These are phyloP conservation scores for Chiloscyllium punctatum DNA, from an alignment of 2,797 vertebrate species.

Conservation along the genomic window DNA sequence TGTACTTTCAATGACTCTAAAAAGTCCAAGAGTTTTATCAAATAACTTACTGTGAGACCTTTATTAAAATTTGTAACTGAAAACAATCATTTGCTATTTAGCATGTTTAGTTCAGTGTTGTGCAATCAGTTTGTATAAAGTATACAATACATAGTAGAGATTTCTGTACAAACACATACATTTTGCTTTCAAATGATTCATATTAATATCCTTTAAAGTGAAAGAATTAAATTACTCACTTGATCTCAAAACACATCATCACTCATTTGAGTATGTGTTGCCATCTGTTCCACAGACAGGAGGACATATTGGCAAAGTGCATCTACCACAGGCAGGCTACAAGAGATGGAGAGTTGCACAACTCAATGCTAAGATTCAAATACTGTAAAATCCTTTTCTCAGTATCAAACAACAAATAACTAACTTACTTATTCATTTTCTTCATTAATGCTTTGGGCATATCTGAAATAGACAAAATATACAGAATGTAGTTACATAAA, in stretches of 20 bases:
- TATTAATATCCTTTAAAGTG: background rate
- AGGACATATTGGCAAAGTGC: conserved; percentile 50
- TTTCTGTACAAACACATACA: background rate
- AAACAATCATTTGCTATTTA: background rate
- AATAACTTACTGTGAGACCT: background rate
- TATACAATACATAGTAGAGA: no score
- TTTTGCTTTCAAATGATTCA: background rate
- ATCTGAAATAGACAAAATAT: background rate
- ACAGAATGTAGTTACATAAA: background rate
- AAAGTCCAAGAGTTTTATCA: background rate
- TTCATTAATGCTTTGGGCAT: background rate
- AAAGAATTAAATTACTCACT: conserved; percentile 38
- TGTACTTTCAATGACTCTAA: no score
- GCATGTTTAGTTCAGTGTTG: background rate
- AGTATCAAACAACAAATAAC: background rate
- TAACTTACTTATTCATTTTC: conserved; percentile 33
- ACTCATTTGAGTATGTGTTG: conserved; percentile 62
- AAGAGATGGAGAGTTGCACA: conserved; percentile 39
- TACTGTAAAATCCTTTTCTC: background rate
- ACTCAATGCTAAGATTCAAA: background rate
- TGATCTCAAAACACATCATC: conserved; percentile 56
- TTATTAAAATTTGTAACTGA: background rate
- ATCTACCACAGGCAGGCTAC: conserved; percentile 44
- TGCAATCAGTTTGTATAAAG: background rate
- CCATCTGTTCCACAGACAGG: conserved; percentile 70